A percentile compares a stretch with the other conserved stretches of the same genome.
These are phyloP conservation scores for Lasioglossum marginatum DNA, from an alignment of 2,888 invertebrate species.

Conservation along the genomic window DNA sequence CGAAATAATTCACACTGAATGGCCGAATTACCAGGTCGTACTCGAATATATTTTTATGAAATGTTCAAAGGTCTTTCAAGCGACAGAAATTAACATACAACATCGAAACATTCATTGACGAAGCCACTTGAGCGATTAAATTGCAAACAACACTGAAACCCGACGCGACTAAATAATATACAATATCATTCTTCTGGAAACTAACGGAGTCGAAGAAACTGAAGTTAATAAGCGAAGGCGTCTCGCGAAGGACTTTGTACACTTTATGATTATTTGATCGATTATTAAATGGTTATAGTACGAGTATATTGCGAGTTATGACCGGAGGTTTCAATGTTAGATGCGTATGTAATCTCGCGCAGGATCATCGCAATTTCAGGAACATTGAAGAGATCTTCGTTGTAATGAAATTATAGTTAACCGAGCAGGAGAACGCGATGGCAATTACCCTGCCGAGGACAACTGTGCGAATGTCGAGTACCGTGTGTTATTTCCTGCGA, in stretches of 20 bases:
- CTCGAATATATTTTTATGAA: neutral
- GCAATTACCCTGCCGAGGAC: constrained; percentile 34
- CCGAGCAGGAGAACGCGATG: constrained; percentile 26
- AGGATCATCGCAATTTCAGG: neutral
- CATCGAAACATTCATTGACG: neutral
- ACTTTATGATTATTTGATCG: neutral
- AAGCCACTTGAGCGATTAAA: neutral
- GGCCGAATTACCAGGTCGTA: neutral
- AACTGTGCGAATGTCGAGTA: constrained; percentile 30
- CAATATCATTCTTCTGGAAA: neutral
- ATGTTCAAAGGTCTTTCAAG: neutral
- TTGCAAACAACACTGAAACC: neutral
- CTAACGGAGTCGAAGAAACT: too few species aligned
- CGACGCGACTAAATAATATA: neutral
- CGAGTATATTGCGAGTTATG: neutral
- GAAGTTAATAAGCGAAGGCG: neutral
- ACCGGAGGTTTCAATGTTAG: neutral
- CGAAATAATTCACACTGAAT: neutral
- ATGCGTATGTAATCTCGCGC: too few species aligned
- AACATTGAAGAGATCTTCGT: neutral
- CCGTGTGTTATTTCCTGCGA: constrained; percentile 29
- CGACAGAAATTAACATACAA: neutral
- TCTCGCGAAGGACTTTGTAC: neutral
- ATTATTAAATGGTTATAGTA: neutral
- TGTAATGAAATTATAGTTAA: constrained; percentile 42